phyloP scores from a whole-genome alignment of 2,113 vertebrate genomes.

The Marcusenius ussheri region DNA sequence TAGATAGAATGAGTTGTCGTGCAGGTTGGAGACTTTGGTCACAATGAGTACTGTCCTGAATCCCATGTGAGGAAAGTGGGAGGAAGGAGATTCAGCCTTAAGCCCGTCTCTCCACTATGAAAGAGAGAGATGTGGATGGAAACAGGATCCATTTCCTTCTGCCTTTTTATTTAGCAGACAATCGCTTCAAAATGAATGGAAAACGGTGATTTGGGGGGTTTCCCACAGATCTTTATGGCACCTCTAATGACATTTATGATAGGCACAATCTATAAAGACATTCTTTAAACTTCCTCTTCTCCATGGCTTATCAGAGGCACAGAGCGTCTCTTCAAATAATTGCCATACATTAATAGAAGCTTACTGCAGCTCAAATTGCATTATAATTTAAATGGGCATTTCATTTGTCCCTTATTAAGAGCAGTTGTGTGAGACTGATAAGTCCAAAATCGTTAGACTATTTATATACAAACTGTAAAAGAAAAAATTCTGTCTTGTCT shows the following conservation, averaged over 20 bases:
- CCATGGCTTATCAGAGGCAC: constrained; percentile 34
- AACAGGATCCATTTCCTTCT: constrained; percentile 11
- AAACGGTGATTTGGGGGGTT: constrained; percentile 15
- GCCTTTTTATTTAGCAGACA: background rate
- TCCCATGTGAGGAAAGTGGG: constrained; percentile 27
- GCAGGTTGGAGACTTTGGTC: constrained; percentile 49
- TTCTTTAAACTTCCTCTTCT: constrained; percentile 28
- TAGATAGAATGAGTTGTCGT: background rate
- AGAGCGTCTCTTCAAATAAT: constrained; percentile 29
- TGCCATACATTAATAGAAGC: constrained; percentile 37
- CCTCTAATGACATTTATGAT: constrained; percentile 35
- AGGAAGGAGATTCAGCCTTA: constrained; percentile 37
- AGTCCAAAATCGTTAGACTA: constrained; percentile 17
- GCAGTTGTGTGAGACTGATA: constrained; percentile 19
- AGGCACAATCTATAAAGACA: constrained; percentile 40
- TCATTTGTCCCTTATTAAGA: constrained; percentile 34
- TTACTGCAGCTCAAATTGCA: constrained; percentile 40
- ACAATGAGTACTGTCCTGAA: constrained; percentile 48
- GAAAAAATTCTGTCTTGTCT: background rate
- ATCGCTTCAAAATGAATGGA: constrained; percentile 20
- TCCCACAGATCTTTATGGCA: constrained; percentile 27
- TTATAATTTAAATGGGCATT: constrained; percentile 41
- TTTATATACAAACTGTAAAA: constrained; percentile 7
- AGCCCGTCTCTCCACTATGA: constrained; percentile 35
- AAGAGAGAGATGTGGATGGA: constrained; percentile 32